These are phyloP conservation scores for Mareca strepera DNA, from an alignment of 2,797 vertebrate species.

Conservation along the genomic window DNA sequence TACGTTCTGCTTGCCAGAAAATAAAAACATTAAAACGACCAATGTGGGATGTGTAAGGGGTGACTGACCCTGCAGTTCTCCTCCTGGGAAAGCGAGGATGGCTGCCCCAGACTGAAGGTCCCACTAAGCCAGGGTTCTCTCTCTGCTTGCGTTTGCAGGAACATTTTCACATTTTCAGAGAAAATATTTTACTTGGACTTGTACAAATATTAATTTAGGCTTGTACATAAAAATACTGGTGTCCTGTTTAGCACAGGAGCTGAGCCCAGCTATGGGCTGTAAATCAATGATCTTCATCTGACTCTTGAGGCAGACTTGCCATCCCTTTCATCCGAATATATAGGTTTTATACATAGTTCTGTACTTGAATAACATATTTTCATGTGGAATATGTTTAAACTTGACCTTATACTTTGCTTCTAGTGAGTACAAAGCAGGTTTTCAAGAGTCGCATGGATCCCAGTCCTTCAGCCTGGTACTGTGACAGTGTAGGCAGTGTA, in stretches of 20 bases:
- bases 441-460: background rate
- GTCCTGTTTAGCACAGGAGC: background rate
- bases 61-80: background rate
- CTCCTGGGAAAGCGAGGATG: background rate
- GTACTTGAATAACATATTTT: background rate
- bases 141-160: background rate
- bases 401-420: background rate
- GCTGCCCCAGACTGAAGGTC: background rate
- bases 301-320: background rate
- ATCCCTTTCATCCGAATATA: background rate
- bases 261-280: background rate
- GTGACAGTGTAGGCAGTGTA: background rate
- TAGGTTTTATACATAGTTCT: background rate
- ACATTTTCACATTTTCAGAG: background rate
- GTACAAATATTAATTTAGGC: background rate
- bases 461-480: background rate
- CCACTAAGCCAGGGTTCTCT: background rate
- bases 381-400: background rate
- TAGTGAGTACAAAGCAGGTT: background rate
- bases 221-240: background rate
- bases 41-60: background rate
- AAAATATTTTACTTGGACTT: background rate
- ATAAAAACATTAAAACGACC: background rate
- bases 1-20: background rate
- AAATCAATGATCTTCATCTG: background rate